Percentiles rank a stretch among this genome's conserved stretches.
Evolutionary conservation across 2,113 vertebrate genomes (phyloP).

Genomic region (Limnothrissa miodon): DNA sequence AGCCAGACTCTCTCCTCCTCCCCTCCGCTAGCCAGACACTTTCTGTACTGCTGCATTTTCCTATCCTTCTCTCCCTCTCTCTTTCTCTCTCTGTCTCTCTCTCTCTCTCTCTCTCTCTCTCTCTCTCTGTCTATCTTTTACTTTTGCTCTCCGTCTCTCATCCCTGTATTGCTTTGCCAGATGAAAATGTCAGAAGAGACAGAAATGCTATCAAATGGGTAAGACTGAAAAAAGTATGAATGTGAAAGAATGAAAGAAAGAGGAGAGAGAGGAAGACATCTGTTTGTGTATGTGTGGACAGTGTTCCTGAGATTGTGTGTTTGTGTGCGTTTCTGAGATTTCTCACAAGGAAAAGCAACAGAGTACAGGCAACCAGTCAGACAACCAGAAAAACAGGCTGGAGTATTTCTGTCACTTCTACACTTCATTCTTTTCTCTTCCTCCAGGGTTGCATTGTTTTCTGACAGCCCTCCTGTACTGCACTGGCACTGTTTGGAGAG

Average conservation of each 20-base stretch:
- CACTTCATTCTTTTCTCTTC: neutral
- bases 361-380: neutral
- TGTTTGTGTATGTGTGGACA: constrained; percentile 23
- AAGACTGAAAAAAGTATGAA: constrained; percentile 41
- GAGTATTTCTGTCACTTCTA: neutral
- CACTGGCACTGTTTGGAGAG: neutral
- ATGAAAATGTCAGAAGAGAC: constrained; percentile 78
- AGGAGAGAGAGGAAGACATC: neutral
- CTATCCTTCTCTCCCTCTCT: constrained; percentile 33
- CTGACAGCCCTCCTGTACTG: neutral
- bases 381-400: constrained; percentile 28
- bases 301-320: neutral
- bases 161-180: constrained; percentile 50
- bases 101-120: constrained; percentile 23
- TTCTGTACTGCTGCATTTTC: neutral
- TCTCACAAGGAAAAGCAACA: neutral
- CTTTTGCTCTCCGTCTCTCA: neutral
- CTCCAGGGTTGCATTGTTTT: neutral
- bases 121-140: constrained; percentile 15
- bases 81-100: constrained; percentile 10
- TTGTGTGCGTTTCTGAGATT: neutral
- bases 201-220: constrained; percentile 68
- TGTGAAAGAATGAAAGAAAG: constrained; percentile 17
- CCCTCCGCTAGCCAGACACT: neutral
- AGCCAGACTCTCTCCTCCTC: constrained; percentile 26